phyloP scores from a whole-genome alignment of 2,888 invertebrate species.

The Heliconius aoede region DNA sequence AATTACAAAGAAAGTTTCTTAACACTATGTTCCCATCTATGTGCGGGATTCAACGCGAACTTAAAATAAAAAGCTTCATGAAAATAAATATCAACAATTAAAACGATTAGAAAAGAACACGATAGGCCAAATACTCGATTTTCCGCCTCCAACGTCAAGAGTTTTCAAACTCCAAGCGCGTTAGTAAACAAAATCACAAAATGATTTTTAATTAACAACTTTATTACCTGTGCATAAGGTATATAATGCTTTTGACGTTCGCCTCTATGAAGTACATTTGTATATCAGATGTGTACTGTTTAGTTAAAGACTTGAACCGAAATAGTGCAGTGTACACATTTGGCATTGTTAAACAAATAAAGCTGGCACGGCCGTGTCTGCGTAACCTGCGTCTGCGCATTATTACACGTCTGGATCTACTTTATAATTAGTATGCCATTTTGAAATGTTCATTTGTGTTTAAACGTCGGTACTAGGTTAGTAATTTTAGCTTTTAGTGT shows the following conservation, averaged over 20 bases:
- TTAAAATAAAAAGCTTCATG: background rate
- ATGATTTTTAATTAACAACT: background rate
- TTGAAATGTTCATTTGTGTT: slow-evolving; percentile 3
- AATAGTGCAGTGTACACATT: slow-evolving; percentile 32
- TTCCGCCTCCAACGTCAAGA: slow-evolving; percentile 23
- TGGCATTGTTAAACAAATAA: slow-evolving; percentile 45
- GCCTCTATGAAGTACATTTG: background rate
- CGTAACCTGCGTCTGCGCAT: slow-evolving; percentile 36
- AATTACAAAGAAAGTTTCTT: no score
- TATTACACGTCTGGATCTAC: slow-evolving; percentile 18
- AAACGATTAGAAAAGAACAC: slow-evolving; percentile 9
- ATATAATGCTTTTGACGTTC: background rate
- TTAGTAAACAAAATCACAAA: slow-evolving; percentile 7
- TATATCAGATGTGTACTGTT: slow-evolving; percentile 26
- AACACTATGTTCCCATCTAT: no score
- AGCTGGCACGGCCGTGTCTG: slow-evolving; percentile 42
- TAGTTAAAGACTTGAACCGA: slow-evolving; percentile 32
- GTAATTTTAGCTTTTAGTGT: background rate
- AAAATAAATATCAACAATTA: slow-evolving; percentile 18
- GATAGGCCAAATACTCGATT: slow-evolving; percentile 15
- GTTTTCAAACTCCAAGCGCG: slow-evolving; percentile 24
- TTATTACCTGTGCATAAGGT: background rate
- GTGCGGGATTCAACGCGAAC: no score
- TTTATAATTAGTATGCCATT: slow-evolving; percentile 6
- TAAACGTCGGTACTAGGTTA: background rate